Conservation (phyloP, 2,888 invertebrate genomes). For the Drosophila stalkeri region DNA sequence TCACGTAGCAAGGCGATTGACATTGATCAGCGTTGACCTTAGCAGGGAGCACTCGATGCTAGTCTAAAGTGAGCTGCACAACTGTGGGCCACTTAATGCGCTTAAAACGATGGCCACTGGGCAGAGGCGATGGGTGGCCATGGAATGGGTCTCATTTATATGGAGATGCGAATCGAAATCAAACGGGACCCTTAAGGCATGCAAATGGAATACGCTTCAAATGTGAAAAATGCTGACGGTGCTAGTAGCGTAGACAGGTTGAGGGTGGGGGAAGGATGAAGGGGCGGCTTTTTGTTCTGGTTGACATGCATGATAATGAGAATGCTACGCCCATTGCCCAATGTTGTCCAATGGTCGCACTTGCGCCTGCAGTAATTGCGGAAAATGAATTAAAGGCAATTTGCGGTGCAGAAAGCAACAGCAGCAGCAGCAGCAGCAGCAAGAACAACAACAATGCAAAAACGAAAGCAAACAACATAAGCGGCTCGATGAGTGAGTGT, state of each 20-base stretch:
- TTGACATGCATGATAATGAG: slow-evolving; percentile 68
- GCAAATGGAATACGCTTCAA: slow-evolving; percentile 62
- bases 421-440: slow-evolving; percentile 47
- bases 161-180: slow-evolving; percentile 58
- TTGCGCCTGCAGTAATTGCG: slow-evolving; percentile 66
- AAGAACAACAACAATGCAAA: slow-evolving; percentile 54
- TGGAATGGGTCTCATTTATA: slow-evolving; percentile 52
- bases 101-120: slow-evolving; percentile 57
- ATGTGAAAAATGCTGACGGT: slow-evolving; percentile 62
- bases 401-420: slow-evolving; percentile 54
- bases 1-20: slow-evolving; percentile 54
- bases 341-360: slow-evolving; percentile 19
- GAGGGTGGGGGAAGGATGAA: background rate
- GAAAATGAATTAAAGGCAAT: slow-evolving; percentile 76
- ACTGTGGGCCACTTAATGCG: slow-evolving; percentile 55
- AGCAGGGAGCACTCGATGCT: slow-evolving; percentile 24
- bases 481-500: slow-evolving; percentile 33
- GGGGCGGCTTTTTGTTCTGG: slow-evolving; percentile 4
- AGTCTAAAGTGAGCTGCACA: slow-evolving; percentile 15
- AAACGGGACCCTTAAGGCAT: slow-evolving; percentile 55
- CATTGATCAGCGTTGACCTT: slow-evolving; percentile 69
- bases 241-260: slow-evolving; percentile 5
- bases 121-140: background rate
- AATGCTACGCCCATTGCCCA: slow-evolving; percentile 32
- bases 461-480: slow-evolving; percentile 69